Evolutionary conservation across 2,888 invertebrate species (phyloP), one percentile per base, ranked within the genome.

Genomic region (Physocephala rufipes): DNA sequence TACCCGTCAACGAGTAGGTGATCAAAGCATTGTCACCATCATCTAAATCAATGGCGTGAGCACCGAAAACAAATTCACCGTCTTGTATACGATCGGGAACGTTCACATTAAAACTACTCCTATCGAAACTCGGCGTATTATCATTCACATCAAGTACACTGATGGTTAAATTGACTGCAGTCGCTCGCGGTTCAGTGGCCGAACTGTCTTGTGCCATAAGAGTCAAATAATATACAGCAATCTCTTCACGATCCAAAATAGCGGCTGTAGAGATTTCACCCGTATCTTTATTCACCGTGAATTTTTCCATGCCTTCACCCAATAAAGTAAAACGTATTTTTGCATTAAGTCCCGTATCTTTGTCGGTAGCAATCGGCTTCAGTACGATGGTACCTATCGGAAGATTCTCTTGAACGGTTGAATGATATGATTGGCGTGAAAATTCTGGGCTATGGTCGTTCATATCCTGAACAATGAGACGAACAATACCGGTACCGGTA

Each of bases 401-500:
- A 67, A 92, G 87, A 85, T 97, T 97, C 88, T 98, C 98, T 76
- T 90, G 88, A 0, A 97, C 91, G 64, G 87, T 88, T 0, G 93
- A 92, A 77, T 90, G 90, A 83, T 96, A 96, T 70, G 91, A 91
- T 81, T 93, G 92, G 68, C 93, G 89, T 79, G 91, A 92, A 85
- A 97, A 97, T 79, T 92, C 91, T 0, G 97, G 97, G 77, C 92
- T 91, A 84, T 97, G 95, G 84, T 97, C 97, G 85, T 97, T 97
- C 71, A 95, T 93, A 85, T 98, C 98, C 87, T 95, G 93, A 13
- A 98, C 96, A 68, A 94, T 89, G 72, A 98, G 92, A 80, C 91
- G 91, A 1, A 98, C 93, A 64, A 94, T 93, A 51, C 97, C 97
- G 4, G 96, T 94, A 64, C 97, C 97, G 2, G 96, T 96, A 71